A percentile compares a stretch with the other conserved stretches of the same genome.
These are phyloP conservation scores for Rallus limicola DNA, from an alignment of 2,113 vertebrate species.

Conservation along the genomic window DNA sequence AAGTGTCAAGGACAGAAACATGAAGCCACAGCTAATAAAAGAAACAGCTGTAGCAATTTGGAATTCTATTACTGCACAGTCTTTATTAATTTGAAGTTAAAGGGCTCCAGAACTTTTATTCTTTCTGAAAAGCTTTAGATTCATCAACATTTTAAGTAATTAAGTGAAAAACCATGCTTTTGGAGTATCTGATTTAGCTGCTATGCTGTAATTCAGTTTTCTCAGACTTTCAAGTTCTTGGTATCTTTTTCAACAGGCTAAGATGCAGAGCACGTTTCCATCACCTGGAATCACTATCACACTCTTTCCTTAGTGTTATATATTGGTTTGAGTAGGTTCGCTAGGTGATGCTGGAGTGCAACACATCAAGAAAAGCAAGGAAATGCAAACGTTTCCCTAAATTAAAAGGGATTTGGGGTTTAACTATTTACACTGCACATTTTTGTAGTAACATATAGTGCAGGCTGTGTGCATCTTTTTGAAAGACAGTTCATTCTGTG, in stretches of 20 bases:
- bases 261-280: neutral
- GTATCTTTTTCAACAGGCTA: neutral
- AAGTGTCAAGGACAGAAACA: slow-evolving; percentile 62
- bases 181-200: neutral
- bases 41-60: neutral
- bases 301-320: neutral
- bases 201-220: neutral
- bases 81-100: slow-evolving; percentile 29
- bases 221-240: neutral
- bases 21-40: slow-evolving; percentile 56
- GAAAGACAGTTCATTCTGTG: neutral
- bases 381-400: neutral
- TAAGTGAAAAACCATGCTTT: neutral
- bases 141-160: neutral
- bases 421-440: neutral
- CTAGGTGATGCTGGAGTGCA: neutral
- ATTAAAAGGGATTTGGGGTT: neutral
- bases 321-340: neutral
- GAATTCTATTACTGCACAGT: slow-evolving; percentile 22
- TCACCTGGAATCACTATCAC: neutral
- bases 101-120: slow-evolving; percentile 20
- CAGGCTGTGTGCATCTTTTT: neutral
- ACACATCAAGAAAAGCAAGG: neutral
- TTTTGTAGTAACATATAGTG: neutral
- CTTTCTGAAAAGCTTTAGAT: neutral